Evolutionary conservation across 1,140 invertebrate genomes (phyloP).

Genomic region (Sinonovacula constricta): DNA sequence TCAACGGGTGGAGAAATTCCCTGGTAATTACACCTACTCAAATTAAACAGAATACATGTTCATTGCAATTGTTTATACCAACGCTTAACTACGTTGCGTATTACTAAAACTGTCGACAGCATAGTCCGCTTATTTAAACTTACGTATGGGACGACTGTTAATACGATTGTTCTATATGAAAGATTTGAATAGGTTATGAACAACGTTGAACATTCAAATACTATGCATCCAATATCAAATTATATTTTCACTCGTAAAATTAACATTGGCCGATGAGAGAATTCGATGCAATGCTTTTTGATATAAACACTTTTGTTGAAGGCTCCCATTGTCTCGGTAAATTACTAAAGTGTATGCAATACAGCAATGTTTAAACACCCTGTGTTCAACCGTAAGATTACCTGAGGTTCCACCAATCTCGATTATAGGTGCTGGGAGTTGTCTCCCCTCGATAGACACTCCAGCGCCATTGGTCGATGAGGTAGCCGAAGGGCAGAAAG

Average conservation of each 20-base stretch:
- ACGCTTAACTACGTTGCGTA: too few relatives aligned
- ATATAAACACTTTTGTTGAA: too few relatives aligned
- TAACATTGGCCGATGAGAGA: too few relatives aligned
- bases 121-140: too few relatives aligned
- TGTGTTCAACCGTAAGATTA: conserved; percentile 23
- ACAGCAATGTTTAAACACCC: too few relatives aligned
- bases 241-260: too few relatives aligned
- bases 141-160: too few relatives aligned
- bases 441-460: conserved; percentile 87
- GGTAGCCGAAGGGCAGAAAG: conserved; percentile 91
- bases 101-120: too few relatives aligned
- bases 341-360: too few relatives aligned
- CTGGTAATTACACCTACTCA: conserved; percentile 65
- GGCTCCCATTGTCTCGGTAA: too few relatives aligned
- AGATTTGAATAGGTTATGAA: background rate
- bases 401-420: conserved; percentile 78
- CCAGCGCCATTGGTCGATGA: conserved; percentile 92
- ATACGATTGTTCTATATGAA: background rate
- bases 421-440: conserved; percentile 68
- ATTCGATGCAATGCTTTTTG: too few relatives aligned
- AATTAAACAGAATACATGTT: background rate
- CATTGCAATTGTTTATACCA: too few relatives aligned
- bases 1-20: conserved; percentile 70
- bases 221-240: background rate
- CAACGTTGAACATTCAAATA: background rate